These are phyloP conservation scores for Paedocypris sp. DNA, from an alignment of 2,113 vertebrate species.

Conservation along the genomic window DNA sequence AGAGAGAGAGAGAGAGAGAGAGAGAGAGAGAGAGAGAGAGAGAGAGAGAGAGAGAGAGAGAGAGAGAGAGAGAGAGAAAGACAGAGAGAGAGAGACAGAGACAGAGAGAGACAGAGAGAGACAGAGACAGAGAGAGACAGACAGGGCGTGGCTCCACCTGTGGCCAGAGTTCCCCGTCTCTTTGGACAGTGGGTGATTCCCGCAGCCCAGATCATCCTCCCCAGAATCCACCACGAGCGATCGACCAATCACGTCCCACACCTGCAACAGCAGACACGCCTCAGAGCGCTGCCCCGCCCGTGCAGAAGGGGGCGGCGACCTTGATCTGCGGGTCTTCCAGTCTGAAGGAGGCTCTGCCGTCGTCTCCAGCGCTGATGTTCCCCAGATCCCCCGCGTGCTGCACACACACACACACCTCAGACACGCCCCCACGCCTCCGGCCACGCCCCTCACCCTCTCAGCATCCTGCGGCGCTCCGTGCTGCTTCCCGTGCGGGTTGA, in stretches of 20 bases:
- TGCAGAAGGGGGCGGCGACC: no score
- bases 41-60: neutral
- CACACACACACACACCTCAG: neutral
- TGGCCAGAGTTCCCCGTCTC: conserved; percentile 76
- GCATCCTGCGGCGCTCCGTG: conserved; percentile 71
- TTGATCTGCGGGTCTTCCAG: conserved; percentile 71
- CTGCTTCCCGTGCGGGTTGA: conserved; percentile 65
- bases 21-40: neutral
- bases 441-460: no score
- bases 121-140: neutral
- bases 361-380: conserved; percentile 61
- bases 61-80: neutral
- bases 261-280: conserved; percentile 54
- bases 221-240: conserved; percentile 75
- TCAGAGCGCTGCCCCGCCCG: no score
- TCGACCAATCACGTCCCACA: conserved; percentile 82
- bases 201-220: conserved; percentile 77
- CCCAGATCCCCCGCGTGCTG: conserved; percentile 84
- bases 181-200: conserved; percentile 66
- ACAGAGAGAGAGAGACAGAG: no score
- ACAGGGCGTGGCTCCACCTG: conserved; percentile 50
- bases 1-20: neutral
- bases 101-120: conserved; percentile 44
- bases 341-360: conserved; percentile 70
- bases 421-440: no score